phyloP scores from a whole-genome alignment of 1,140 invertebrate species.

The Platorchestia sp. region DNA sequence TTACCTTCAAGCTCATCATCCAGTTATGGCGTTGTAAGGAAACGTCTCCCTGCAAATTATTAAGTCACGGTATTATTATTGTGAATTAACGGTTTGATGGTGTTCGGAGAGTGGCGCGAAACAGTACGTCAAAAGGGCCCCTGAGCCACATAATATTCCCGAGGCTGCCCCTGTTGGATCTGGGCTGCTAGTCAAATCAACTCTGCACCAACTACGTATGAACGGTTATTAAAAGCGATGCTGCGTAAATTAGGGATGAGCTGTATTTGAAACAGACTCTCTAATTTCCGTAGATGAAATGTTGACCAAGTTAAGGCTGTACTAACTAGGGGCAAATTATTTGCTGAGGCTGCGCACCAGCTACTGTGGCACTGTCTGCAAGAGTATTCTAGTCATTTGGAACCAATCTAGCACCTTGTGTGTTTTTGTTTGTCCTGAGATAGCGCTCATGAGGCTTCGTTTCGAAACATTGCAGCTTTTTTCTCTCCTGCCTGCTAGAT shows the following conservation, averaged over 20 bases:
- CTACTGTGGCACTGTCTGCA: not conserved
- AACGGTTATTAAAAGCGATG: not conserved
- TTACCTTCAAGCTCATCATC: not conserved
- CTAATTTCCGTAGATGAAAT: not conserved
- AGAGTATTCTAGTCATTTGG: conserved; percentile 51
- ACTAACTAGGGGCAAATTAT: not conserved
- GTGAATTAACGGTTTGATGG: not conserved
- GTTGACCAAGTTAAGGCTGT: not conserved
- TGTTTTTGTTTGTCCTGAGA: conserved; percentile 19
- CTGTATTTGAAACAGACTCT: not conserved
- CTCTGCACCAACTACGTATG: not conserved
- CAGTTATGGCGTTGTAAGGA: not conserved
- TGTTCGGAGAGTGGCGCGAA: not conserved
- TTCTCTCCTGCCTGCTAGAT: conserved; percentile 10
- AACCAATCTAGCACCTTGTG: conserved; percentile 33
- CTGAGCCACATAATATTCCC: not conserved
- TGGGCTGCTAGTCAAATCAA: not conserved
- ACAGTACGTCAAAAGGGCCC: not conserved
- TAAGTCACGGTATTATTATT: not conserved
- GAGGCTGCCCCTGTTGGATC: not conserved
- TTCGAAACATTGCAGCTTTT: conserved; percentile 4
- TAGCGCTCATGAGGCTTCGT: not conserved
- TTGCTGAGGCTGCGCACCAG: not conserved
- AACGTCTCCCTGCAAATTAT: not conserved
- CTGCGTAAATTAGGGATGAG: not conserved